These are phyloP conservation scores for Schrankia costaestrigalis DNA, from an alignment of 2,888 invertebrate genomes.

Conservation along the genomic window DNA sequence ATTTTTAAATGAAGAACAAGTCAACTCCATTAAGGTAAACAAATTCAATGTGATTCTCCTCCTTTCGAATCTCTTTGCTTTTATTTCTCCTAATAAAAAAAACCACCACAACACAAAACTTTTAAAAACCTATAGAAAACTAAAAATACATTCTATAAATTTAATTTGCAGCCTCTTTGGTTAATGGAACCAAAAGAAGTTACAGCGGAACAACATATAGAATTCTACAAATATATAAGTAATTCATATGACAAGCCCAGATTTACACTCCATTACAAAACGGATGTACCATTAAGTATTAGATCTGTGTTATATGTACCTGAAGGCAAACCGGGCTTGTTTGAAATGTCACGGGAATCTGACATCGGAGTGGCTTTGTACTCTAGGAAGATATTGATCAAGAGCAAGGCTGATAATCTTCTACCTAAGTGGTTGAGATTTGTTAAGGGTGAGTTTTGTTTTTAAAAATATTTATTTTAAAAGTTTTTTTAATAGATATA, in stretches of 20 bases:
- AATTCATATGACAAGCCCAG: slow-evolving; percentile 93
- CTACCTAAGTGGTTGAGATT: slow-evolving; percentile 97
- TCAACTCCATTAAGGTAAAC: slow-evolving; percentile 91
- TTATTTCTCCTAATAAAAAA: not conserved
- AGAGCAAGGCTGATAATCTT: slow-evolving; percentile 93
- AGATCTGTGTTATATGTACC: slow-evolving; percentile 96
- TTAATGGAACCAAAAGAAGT: slow-evolving; percentile 94
- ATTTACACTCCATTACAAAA: slow-evolving; percentile 94
- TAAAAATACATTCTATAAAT: too few species aligned
- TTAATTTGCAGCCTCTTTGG: slow-evolving; percentile 90
- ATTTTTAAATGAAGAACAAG: slow-evolving; percentile 92
- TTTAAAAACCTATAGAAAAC: too few species aligned
- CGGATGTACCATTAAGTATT: slow-evolving; percentile 95
- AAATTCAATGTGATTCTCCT: not conserved
- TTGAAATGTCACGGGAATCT: slow-evolving; percentile 93
- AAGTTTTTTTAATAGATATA: not conserved
- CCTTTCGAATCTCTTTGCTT: not conserved
- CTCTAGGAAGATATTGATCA: slow-evolving; percentile 95
- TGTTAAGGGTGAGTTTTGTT: slow-evolving; percentile 88
- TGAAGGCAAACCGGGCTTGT: slow-evolving; percentile 94
- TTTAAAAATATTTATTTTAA: not conserved
- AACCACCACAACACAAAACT: too few species aligned
- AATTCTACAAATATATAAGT: slow-evolving; percentile 95
- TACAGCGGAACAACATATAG: slow-evolving; percentile 91
- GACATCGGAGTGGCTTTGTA: slow-evolving; percentile 94